Evolutionary conservation across 1,140 invertebrate genomes (phyloP).

Genomic region (Bombus terrestris): DNA sequence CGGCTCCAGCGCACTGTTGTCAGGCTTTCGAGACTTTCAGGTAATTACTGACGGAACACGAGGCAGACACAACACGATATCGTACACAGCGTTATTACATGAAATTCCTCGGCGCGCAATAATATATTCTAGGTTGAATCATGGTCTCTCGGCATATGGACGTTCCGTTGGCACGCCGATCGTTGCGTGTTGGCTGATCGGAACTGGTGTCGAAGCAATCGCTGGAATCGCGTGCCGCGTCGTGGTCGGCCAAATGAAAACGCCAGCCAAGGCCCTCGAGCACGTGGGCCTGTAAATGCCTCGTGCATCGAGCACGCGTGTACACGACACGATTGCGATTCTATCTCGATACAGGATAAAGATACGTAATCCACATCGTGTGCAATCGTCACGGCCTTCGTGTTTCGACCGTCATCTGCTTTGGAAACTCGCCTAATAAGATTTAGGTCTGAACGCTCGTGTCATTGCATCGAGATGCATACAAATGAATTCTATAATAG

Average conservation of each 20-base stretch:
- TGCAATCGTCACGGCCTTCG: background rate
- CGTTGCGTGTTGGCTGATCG: slow-evolving; percentile 24
- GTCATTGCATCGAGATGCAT: slow-evolving; percentile 8
- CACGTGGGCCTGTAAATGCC: slow-evolving; percentile 22
- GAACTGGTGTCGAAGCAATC: background rate
- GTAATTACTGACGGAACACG: slow-evolving; percentile 28
- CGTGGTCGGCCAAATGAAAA: background rate
- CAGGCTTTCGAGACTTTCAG: background rate
- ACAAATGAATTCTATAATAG: slow-evolving; percentile 8
- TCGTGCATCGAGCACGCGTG: slow-evolving; percentile 5
- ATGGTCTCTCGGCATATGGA: slow-evolving; percentile 59
- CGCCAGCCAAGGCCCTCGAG: background rate
- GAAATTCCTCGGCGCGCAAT: slow-evolving; percentile 36
- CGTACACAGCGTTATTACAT: background rate
- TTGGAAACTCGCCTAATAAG: slow-evolving; percentile 47
- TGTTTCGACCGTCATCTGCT: slow-evolving; percentile 37
- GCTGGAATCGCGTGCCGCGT: slow-evolving; percentile 15
- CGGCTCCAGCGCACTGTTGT: background rate
- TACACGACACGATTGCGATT: slow-evolving; percentile 13
- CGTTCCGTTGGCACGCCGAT: slow-evolving; percentile 44
- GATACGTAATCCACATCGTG: slow-evolving; percentile 58
- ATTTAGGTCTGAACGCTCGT: slow-evolving; percentile 27
- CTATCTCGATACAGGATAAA: slow-evolving; percentile 39
- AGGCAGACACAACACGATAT: slow-evolving; percentile 25
- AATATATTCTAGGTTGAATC: slow-evolving; percentile 64